These are phyloP conservation scores for Oreochromis spilurus DNA, from an alignment of 2,113 vertebrate species.

Conservation along the genomic window DNA sequence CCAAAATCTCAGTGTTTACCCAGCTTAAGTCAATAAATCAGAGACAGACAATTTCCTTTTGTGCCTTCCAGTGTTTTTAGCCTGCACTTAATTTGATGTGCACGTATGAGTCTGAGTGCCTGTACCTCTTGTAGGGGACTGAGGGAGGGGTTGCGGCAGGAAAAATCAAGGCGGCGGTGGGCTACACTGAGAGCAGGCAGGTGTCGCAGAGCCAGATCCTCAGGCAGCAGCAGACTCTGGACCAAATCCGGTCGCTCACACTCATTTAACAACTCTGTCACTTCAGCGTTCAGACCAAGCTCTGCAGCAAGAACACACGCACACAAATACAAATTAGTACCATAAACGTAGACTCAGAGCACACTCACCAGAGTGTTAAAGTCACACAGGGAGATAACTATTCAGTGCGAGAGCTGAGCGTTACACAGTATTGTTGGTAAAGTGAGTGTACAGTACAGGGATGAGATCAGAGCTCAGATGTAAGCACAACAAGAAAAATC, in stretches of 20 bases:
- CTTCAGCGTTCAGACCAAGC: constrained; percentile 76
- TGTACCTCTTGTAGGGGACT: constrained; percentile 84
- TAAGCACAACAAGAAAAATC: not conserved
- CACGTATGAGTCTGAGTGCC: not conserved
- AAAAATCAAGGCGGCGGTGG: constrained; percentile 83
- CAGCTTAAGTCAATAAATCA: not conserved
- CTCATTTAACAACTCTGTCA: constrained; percentile 75
- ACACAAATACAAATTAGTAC: not conserved
- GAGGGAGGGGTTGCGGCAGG: constrained; percentile 74
- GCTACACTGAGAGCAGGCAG: constrained; percentile 83
- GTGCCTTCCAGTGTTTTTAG: not conserved
- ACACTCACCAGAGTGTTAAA: not conserved
- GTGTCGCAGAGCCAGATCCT: constrained; percentile 86
- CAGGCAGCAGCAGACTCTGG: constrained; percentile 83
- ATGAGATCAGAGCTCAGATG: not conserved
- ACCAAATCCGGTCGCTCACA: constrained; percentile 82
- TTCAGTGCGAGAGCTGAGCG: not conserved
- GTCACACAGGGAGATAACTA: not conserved
- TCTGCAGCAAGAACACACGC: constrained; percentile 62
- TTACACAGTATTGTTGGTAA: not conserved
- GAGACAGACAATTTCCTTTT: not conserved
- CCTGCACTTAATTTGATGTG: not conserved
- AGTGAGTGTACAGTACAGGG: not conserved
- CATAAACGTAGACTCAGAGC: not conserved
- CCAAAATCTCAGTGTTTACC: not conserved